Percentiles rank a stretch among this genome's conserved stretches.
Conservation (phyloP, 2,888 invertebrate genomes). For the Cataglyphis albicans region DNA sequence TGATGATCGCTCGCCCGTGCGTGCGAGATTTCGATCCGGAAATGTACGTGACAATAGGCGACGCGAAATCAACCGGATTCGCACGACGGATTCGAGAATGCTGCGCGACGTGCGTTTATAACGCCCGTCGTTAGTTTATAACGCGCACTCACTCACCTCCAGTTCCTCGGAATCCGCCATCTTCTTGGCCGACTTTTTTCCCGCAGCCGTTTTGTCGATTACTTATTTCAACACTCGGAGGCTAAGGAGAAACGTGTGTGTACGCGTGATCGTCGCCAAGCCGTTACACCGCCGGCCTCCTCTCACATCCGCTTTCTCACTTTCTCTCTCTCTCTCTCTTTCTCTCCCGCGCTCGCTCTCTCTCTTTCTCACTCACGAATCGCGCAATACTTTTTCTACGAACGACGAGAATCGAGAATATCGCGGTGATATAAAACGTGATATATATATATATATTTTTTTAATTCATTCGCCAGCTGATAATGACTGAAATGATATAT, state of each 20-base stretch:
- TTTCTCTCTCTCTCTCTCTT: background rate
- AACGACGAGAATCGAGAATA: background rate
- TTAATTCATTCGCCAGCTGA: background rate
- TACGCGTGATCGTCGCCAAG: slow-evolving; percentile 12
- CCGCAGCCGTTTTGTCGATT: slow-evolving; percentile 80
- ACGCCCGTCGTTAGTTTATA: background rate
- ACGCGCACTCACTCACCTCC: slow-evolving; percentile 81
- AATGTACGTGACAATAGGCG: background rate
- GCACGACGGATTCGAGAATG: background rate
- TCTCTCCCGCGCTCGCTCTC: background rate
- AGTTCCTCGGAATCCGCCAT: slow-evolving; percentile 85
- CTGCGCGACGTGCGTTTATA: background rate
- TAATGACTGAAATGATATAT: background rate
- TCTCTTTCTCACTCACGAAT: background rate
- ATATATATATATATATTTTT: background rate
- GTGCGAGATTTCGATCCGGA: background rate
- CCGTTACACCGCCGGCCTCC: slow-evolving; percentile 18
- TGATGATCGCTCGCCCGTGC: background rate
- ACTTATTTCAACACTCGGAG: slow-evolving; percentile 60
- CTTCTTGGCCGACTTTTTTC: slow-evolving; percentile 83
- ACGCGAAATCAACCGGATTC: background rate
- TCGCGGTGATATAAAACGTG: background rate
- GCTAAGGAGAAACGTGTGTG: slow-evolving; percentile 2
- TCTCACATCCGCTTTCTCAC: background rate
- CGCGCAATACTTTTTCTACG: background rate